Percentiles rank a stretch among this genome's conserved stretches.
phyloP scores from a whole-genome alignment of 2,888 invertebrate genomes.

The Campopleginae sp. region DNA sequence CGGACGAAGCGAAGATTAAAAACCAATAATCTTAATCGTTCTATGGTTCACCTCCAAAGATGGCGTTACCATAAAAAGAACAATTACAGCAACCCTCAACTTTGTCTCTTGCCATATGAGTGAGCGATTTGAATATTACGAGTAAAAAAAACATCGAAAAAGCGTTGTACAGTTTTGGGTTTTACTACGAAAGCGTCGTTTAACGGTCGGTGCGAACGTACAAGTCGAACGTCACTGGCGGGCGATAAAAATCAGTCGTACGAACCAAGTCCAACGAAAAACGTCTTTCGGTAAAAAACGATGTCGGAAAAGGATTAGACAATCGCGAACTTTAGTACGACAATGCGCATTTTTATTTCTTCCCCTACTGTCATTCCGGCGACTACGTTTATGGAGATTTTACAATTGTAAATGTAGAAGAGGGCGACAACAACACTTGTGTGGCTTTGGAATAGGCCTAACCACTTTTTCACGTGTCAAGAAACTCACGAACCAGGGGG shows the following conservation, averaged over 20 bases:
- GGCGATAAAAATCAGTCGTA: neutral
- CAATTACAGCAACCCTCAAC: neutral
- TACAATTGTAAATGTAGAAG: neutral
- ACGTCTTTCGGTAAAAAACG: neutral
- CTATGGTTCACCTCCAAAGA: neutral
- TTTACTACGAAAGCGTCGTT: neutral
- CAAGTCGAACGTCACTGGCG: neutral
- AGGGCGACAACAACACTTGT: neutral
- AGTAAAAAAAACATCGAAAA: slow-evolving; percentile 3
- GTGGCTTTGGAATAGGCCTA: neutral
- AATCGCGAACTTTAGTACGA: neutral
- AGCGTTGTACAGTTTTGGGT: neutral
- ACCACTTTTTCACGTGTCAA: neutral
- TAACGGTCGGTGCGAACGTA: neutral
- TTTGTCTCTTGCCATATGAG: neutral
- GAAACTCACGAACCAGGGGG: neutral
- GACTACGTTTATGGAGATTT: neutral
- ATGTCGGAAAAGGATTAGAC: neutral
- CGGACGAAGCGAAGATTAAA: neutral
- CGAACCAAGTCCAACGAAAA: neutral
- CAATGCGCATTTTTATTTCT: neutral
- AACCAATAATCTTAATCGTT: neutral
- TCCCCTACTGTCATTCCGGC: neutral
- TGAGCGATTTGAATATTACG: neutral
- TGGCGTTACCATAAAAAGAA: neutral